These are phyloP conservation scores for Drosophila prostipennis DNA, from an alignment of 2,888 invertebrate species.

Conservation along the genomic window DNA sequence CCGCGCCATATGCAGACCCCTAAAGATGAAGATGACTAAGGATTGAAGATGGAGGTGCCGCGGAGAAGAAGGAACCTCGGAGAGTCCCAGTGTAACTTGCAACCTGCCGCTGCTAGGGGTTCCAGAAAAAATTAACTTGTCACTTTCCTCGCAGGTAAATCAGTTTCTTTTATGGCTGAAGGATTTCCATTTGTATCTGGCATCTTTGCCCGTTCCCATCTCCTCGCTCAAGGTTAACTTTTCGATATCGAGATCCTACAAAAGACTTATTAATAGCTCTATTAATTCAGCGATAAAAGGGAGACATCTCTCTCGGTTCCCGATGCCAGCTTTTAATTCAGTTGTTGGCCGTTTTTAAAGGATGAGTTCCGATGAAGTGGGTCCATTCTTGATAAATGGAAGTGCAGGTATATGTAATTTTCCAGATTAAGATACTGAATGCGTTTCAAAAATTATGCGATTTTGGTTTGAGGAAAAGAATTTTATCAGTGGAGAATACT, in stretches of 20 bases:
- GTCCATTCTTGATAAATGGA: conserved; percentile 15
- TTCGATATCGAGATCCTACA: conserved; percentile 61
- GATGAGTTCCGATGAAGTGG: conserved; percentile 26
- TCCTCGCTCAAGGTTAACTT: conserved; percentile 57
- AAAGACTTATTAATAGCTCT: conserved; percentile 79
- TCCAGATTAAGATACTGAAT: not conserved
- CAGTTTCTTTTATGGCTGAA: conserved; percentile 65
- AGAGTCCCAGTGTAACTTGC: conserved; percentile 35
- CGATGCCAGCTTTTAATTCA: conserved; percentile 49
- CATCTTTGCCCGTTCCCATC: conserved; percentile 18
- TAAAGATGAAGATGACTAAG: conserved; percentile 15
- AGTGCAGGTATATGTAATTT: conserved; percentile 16
- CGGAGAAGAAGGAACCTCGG: conserved; percentile 9
- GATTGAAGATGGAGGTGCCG: conserved; percentile 34
- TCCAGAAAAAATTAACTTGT: conserved; percentile 75
- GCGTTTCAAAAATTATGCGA: not conserved
- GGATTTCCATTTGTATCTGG: conserved; percentile 59
- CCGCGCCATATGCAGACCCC: conserved; percentile 46
- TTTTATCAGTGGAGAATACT: not conserved
- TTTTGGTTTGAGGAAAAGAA: not conserved
- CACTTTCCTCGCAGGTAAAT: conserved; percentile 79
- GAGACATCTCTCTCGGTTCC: conserved; percentile 49
- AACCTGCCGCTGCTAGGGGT: conserved; percentile 33
- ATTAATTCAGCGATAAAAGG: conserved; percentile 75
- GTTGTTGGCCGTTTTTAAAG: conserved; percentile 35